Percentiles rank a stretch among this genome's conserved stretches.
Conservation (phyloP, 2,113 vertebrate species). For the Psammodynastes pulverulentus region DNA sequence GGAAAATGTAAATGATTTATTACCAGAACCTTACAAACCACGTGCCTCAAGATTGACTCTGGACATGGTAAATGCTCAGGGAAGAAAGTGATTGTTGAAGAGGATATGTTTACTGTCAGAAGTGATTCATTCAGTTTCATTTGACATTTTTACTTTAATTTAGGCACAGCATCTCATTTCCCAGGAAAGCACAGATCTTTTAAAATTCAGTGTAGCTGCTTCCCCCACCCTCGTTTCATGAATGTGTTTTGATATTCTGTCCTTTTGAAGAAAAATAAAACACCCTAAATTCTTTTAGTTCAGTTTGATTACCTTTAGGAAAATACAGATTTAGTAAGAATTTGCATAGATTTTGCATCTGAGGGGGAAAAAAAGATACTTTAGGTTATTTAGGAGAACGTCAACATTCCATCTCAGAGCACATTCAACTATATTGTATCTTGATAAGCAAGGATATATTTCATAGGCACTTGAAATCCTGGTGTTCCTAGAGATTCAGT, state of each 20-base stretch:
- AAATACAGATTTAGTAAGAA: not conserved
- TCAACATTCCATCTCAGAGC: not conserved
- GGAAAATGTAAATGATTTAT: conserved; percentile 39
- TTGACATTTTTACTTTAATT: conserved; percentile 13
- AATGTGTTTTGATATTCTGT: not conserved
- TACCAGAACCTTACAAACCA: conserved; percentile 23
- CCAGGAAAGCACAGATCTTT: not conserved
- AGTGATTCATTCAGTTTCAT: conserved; percentile 19
- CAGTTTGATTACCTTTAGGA: not conserved
- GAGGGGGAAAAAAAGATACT: not conserved
- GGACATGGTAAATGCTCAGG: conserved; percentile 6
- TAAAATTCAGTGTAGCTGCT: not conserved
- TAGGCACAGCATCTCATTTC: conserved; percentile 15
- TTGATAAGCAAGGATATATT: not conserved
- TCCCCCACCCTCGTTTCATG: too few species aligned
- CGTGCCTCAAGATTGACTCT: conserved; percentile 47
- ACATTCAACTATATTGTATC: not conserved
- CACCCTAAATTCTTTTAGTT: not conserved
- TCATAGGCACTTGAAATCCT: not conserved
- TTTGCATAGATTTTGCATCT: not conserved
- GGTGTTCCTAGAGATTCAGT: not conserved
- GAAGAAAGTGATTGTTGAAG: conserved; percentile 22
- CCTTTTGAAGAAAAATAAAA: not conserved
- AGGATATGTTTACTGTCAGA: conserved; percentile 7
- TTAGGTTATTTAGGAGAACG: not conserved